Percentiles rank a stretch among this genome's conserved stretches.
Conservation (phyloP, 1,140 invertebrate genomes). For the Lethrus apterus region DNA sequence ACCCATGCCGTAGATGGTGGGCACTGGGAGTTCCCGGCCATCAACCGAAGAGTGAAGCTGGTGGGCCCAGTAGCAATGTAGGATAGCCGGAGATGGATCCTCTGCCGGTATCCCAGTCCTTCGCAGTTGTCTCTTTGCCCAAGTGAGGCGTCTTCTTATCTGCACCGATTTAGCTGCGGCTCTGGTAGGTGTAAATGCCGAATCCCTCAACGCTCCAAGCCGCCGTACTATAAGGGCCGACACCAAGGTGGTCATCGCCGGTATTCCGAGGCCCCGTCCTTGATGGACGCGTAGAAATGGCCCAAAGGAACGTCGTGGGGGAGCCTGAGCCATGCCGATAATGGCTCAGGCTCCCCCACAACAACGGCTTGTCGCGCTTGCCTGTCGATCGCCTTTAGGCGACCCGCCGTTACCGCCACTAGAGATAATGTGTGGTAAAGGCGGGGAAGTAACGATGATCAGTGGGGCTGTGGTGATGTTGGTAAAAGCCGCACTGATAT, state of each 20-base stretch:
- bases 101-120: not conserved
- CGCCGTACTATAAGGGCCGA: slow-evolving; percentile 18
- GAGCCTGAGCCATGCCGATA: not conserved
- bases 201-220: not conserved
- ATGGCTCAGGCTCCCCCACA: too few relatives aligned
- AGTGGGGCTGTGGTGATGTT: not conserved
- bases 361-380: not conserved
- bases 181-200: not conserved
- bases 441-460: not conserved
- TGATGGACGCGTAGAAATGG: slow-evolving; percentile 21
- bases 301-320: slow-evolving; percentile 1
- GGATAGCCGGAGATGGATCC: not conserved
- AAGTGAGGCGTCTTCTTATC: not conserved
- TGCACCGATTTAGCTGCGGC: not conserved
- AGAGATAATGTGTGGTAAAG: not conserved
- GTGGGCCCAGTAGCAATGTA: slow-evolving; percentile 21
- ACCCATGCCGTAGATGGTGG: not conserved
- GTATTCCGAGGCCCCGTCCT: too few relatives aligned
- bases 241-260: slow-evolving; percentile 27
- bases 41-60: slow-evolving; percentile 13
- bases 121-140: not conserved
- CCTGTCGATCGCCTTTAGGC: not conserved
- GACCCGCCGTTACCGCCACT: not conserved
- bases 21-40: not conserved
- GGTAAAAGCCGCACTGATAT: not conserved